Percentiles rank a stretch among this genome's conserved stretches.
phyloP scores from a whole-genome alignment of 2,113 vertebrate genomes.

The Brienomyrus longianalis region DNA sequence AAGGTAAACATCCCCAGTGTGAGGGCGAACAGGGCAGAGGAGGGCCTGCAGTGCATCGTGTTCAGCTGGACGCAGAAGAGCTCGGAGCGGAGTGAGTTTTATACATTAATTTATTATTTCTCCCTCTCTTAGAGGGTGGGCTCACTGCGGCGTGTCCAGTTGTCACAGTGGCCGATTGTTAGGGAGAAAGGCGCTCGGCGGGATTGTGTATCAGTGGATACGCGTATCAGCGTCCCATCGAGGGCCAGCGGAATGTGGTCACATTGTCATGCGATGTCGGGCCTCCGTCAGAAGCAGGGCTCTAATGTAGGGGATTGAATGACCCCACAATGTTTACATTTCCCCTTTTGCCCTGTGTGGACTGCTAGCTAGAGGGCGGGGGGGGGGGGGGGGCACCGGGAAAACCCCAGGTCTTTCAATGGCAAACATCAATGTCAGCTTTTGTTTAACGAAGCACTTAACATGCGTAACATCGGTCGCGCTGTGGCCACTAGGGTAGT shows the following conservation, averaged over 20 bases:
- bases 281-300: constrained; percentile 57
- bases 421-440: constrained; percentile 29
- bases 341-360: constrained; percentile 42
- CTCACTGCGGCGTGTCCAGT: neutral
- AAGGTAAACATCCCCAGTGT: neutral
- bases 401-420: constrained; percentile 43
- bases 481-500: constrained; percentile 35
- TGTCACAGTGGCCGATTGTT: constrained; percentile 62
- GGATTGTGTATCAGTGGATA: constrained; percentile 58
- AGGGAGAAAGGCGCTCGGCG: constrained; percentile 49
- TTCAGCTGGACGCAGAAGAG: constrained; percentile 1
- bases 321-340: constrained; percentile 63
- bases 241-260: constrained; percentile 36
- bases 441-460: constrained; percentile 37
- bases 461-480: constrained; percentile 26
- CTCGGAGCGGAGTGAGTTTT: neutral
- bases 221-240: constrained; percentile 53
- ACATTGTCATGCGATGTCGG: constrained; percentile 47
- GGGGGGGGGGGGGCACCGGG: constrained; percentile 25
- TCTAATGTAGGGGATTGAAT: constrained; percentile 59
- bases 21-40: neutral
- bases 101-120: constrained; percentile 15
- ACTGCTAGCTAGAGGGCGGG: constrained; percentile 29
- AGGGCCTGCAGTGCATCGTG: neutral
- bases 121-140: constrained; percentile 22